Evolutionary conservation across 1,140 invertebrate genomes (phyloP), one percentile per base, ranked within the genome.

Genomic region (Drosophila biarmipes): DNA sequence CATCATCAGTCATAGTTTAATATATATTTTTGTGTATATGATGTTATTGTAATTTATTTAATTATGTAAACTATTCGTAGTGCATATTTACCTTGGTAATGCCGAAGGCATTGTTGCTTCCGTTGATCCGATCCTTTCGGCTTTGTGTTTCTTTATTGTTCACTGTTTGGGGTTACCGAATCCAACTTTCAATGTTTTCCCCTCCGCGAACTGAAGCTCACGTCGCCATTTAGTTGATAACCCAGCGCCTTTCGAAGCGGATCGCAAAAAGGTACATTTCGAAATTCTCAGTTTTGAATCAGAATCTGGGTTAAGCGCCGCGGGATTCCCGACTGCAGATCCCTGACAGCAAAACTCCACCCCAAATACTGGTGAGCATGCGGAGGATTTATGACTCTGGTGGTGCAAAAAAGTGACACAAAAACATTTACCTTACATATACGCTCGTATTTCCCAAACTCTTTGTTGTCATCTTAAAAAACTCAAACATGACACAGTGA

Each of bases 401-500:
- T 38, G 10, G 24, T 4, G n/a, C 14, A 19, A 40, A 29, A 27
- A 34, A 17, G 12, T 6, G 31, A 49, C 29, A 46, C 67, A 53
- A 57, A 21, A 35, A 21, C n/a, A 37, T 31, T 59, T 63, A 29
- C 21, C 55, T 40, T 19, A 59, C 54, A 46, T 46, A 24, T 24
- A 42, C 40, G 15, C 10, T 10, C n/a, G 61, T 31, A 29, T 24
- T 57, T 57, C 12, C 53, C 35, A 12, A 45, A 15, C 17, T 37
- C 55, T 72, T 45, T 52, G 48, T 54, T 61, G 29, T n/a, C 38
- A 17, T 21, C 21, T 45, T 38, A 35, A 59, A 53, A 82, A 51
- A 78, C 29, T 6, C 55, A 87, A 87, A 81, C 59, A 87, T 71
- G 82, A 63, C 81, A 73, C 67, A 67, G 27, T 85, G 67, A 80